Conservation (phyloP, 1,140 invertebrate species). For the Spodoptera frugiperda region DNA sequence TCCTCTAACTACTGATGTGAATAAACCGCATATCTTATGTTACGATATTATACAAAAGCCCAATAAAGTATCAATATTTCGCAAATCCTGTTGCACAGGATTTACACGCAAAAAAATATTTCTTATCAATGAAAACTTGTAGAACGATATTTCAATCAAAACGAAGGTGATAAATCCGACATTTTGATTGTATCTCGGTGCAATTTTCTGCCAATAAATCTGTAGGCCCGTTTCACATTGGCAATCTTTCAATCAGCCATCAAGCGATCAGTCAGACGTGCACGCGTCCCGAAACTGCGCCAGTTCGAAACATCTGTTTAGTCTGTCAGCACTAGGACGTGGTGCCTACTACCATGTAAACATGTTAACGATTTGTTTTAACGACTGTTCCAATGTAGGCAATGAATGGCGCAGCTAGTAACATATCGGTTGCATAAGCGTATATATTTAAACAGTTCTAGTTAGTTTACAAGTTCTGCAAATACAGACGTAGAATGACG, state of each 20-base stretch:
- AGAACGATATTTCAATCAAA: background rate
- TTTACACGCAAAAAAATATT: no score
- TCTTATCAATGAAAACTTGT: background rate
- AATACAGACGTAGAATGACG: no score
- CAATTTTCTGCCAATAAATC: constrained; percentile 32
- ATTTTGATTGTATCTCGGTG: constrained; percentile 2
- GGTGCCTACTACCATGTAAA: constrained; percentile 13
- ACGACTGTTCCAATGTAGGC: background rate
- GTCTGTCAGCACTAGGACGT: constrained; percentile 1
- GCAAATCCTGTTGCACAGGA: no score
- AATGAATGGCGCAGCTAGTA: background rate
- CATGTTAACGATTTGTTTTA: constrained; percentile 13
- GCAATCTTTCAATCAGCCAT: constrained; percentile 11
- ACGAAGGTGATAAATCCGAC: background rate
- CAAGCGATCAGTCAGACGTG: constrained; percentile 11
- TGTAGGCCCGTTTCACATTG: constrained; percentile 25
- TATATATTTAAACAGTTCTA: background rate
- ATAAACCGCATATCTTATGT: no score
- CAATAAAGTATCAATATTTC: no score
- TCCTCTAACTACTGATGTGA: no score
- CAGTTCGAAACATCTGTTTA: constrained; percentile 34
- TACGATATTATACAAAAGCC: no score
- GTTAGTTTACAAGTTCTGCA: background rate
- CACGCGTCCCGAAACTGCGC: constrained; percentile 1
- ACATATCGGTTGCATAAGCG: background rate